These are phyloP conservation scores for Medauroidea extradentata DNA, from an alignment of 1,140 invertebrate genomes.

Conservation along the genomic window DNA sequence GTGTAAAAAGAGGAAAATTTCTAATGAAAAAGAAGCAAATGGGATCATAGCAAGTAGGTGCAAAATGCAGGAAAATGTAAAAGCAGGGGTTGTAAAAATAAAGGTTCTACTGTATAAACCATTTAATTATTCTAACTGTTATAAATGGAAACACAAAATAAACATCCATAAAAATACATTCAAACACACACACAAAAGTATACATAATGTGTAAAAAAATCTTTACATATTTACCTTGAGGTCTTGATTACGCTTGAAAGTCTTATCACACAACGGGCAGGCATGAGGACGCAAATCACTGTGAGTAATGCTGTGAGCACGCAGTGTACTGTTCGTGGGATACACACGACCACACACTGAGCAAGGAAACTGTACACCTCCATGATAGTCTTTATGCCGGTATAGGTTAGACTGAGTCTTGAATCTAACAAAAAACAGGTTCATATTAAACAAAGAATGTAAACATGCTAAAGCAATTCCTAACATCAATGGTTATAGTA, in stretches of 20 bases:
- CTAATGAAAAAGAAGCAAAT: no score
- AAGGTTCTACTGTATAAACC: no score
- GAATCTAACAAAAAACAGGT: constrained; percentile 50
- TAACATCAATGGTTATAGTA: background rate
- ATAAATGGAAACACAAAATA: no score
- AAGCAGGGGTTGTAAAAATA: no score
- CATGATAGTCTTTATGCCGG: constrained; percentile 62
- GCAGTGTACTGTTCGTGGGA: constrained; percentile 61
- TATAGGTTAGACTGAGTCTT: constrained; percentile 62
- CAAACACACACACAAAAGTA: no score
- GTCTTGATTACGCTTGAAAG: constrained; percentile 70
- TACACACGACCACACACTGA: constrained; percentile 63
- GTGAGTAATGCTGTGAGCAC: constrained; percentile 67
- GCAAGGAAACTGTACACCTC: constrained; percentile 59
- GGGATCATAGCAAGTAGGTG: no score
- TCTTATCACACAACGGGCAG: constrained; percentile 67
- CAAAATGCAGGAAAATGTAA: no score
- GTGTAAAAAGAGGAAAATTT: no score
- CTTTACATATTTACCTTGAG: constrained; percentile 60
- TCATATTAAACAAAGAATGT: background rate
- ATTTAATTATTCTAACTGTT: no score
- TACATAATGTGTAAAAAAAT: no score
- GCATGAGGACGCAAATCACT: constrained; percentile 63
- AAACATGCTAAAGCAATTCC: background rate
- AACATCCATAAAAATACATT: no score